Evolutionary conservation across 2,797 vertebrate genomes (phyloP).

Genomic region (Pteropus rufus): DNA sequence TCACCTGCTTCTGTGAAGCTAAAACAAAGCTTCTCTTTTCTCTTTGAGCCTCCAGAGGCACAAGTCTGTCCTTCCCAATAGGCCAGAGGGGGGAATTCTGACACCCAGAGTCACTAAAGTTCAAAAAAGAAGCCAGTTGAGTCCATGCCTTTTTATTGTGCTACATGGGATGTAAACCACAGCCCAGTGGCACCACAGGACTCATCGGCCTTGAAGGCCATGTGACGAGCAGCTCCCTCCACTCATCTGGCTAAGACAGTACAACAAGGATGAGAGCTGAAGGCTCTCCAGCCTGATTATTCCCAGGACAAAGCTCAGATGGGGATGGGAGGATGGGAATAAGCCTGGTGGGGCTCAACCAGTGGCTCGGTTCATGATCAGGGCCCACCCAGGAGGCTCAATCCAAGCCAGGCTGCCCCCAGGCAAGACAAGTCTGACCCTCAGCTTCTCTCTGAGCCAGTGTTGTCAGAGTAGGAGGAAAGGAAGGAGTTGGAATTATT

Average conservation of each 20-base stretch:
- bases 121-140: background rate
- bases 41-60: background rate
- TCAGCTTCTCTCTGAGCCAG: background rate
- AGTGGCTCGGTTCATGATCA: background rate
- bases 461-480: background rate
- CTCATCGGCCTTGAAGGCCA: background rate
- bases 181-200: background rate
- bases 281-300: background rate
- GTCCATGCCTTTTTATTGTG: background rate
- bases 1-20: background rate
- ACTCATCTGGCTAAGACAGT: background rate
- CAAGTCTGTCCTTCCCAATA: background rate
- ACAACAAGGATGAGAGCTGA: background rate
- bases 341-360: background rate
- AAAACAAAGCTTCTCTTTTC: background rate
- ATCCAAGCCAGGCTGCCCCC: background rate
- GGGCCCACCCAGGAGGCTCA: background rate
- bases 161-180: background rate
- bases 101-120: background rate
- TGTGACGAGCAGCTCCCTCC: background rate
- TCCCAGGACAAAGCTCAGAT: background rate
- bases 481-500: background rate
- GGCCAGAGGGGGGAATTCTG: background rate
- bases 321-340: background rate
- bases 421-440: background rate